Conservation (phyloP, 2,113 vertebrate species). For the Callocephalon fimbriatum region DNA sequence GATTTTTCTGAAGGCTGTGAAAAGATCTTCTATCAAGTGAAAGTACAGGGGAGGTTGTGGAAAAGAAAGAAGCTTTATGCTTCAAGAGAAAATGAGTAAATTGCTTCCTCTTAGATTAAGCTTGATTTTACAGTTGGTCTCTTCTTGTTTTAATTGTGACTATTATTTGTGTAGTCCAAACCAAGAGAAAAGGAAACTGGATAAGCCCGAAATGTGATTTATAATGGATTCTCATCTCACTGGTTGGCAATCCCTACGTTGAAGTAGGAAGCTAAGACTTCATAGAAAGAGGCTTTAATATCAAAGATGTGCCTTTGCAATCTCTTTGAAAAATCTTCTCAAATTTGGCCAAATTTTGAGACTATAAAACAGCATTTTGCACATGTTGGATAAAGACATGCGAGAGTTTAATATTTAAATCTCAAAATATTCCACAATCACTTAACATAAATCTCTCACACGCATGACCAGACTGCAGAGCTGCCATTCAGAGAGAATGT, state of each 20-base stretch:
- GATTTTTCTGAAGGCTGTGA: constrained; percentile 48
- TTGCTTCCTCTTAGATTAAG: neutral
- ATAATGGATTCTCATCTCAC: neutral
- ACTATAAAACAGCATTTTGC: neutral
- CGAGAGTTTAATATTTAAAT: neutral
- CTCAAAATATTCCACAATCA: neutral
- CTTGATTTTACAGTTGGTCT: neutral
- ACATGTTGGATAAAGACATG: neutral
- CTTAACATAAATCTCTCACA: neutral
- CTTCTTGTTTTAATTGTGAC: neutral
- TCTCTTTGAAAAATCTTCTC: neutral
- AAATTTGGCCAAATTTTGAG: neutral
- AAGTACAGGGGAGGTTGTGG: neutral
- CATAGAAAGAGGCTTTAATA: neutral
- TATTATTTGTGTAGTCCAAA: neutral
- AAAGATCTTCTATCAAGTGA: constrained; percentile 14
- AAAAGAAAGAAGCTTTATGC: constrained; percentile 24
- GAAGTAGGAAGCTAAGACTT: neutral
- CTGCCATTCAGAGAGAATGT: neutral
- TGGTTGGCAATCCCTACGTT: neutral
- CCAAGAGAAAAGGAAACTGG: neutral
- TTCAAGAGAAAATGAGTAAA: neutral
- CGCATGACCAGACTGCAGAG: neutral
- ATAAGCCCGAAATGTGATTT: neutral
- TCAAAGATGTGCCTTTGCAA: neutral